These are phyloP conservation scores for Paracanthobrama guichenoti DNA, from an alignment of 2,113 vertebrate species.

Conservation along the genomic window DNA sequence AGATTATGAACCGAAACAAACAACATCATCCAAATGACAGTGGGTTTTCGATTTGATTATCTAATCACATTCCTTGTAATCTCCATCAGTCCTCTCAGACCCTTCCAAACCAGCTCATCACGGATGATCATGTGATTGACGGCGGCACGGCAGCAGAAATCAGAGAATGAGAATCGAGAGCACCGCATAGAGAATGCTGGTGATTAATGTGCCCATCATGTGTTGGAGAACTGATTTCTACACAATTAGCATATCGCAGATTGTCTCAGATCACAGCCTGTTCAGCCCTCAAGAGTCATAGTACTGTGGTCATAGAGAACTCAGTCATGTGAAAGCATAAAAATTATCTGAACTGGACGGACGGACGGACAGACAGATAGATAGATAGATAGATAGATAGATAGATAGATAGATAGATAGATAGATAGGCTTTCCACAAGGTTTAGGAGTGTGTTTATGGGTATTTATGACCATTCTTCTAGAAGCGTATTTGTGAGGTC, in stretches of 20 bases:
- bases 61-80: constrained; percentile 81
- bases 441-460: too few relatives aligned
- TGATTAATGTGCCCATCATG: constrained; percentile 73
- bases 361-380: too few relatives aligned
- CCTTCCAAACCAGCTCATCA: constrained; percentile 64
- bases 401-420: not conserved
- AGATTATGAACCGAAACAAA: constrained; percentile 63
- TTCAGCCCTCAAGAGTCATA: constrained; percentile 14
- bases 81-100: constrained; percentile 69
- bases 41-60: constrained; percentile 78
- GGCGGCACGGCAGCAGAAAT: constrained; percentile 66
- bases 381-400: too few relatives aligned
- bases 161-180: constrained; percentile 66
- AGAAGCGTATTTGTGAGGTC: too few relatives aligned
- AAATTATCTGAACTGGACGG: not conserved
- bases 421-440: not conserved
- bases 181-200: constrained; percentile 63
- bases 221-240: constrained; percentile 63
- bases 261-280: constrained; percentile 53
- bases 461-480: too few relatives aligned
- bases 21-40: constrained; percentile 48
- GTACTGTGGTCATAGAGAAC: not conserved
- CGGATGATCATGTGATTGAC: constrained; percentile 71
- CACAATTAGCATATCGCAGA: constrained; percentile 67
- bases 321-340: not conserved